A percentile compares a stretch with the other conserved stretches of the same genome.
These are phyloP conservation scores for Diarsia dahlii DNA, from an alignment of 2,888 invertebrate genomes.

Conservation along the genomic window DNA sequence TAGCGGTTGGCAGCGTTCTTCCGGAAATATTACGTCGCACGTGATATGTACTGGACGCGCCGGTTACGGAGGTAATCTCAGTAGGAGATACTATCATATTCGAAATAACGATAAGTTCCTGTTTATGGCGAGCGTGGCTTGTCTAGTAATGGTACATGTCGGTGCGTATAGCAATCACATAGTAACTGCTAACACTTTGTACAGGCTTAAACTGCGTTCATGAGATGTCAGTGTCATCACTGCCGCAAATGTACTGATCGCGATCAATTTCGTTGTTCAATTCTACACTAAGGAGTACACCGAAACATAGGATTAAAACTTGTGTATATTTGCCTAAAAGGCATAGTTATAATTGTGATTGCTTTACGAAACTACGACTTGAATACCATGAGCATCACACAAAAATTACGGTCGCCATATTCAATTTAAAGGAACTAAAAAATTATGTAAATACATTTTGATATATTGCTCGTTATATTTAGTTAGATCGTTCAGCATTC, in stretches of 20 bases:
- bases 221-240: background rate
- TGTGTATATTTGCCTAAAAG: background rate
- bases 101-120: slow-evolving; percentile 22
- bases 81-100: slow-evolving; percentile 7
- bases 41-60: background rate
- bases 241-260: background rate
- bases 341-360: slow-evolving; percentile 1
- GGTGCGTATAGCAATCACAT: background rate
- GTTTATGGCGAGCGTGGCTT: slow-evolving; percentile 1
- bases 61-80: slow-evolving; percentile 21
- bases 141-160: background rate
- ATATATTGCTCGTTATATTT: slow-evolving; percentile 56
- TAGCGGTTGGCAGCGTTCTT: slow-evolving; percentile 20
- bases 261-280: background rate
- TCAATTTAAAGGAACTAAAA: slow-evolving; percentile 34
- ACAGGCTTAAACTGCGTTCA: background rate
- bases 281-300: background rate
- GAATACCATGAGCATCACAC: slow-evolving; percentile 25
- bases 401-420: slow-evolving; percentile 17
- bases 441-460: slow-evolving; percentile 56
- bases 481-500: slow-evolving; percentile 65
- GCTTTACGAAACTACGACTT: background rate
- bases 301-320: background rate
- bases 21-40: slow-evolving; percentile 3
- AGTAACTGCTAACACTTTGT: background rate